A percentile compares a stretch with the other conserved stretches of the same genome.
Evolutionary conservation across 2,888 invertebrate species (phyloP).

Genomic region (Subacronicta megacephala): DNA sequence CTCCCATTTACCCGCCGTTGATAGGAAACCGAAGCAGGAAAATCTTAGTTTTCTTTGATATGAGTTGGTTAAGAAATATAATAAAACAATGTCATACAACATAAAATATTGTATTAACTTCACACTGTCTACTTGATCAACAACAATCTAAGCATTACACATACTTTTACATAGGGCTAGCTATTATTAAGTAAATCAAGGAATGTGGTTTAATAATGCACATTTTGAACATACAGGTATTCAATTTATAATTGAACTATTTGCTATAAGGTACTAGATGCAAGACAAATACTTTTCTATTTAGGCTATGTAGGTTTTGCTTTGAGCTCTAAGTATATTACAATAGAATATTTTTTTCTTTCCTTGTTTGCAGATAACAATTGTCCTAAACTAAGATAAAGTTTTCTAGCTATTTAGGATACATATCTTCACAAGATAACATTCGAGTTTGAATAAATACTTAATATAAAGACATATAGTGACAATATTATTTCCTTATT

Average conservation of each 20-base stretch:
- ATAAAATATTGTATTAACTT: slow-evolving; percentile 47
- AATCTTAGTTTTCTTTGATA: no score
- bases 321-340: no score
- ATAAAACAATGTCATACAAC: slow-evolving; percentile 21
- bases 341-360: no score
- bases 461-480: no score
- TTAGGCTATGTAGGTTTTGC: background rate
- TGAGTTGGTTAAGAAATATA: no score
- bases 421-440: background rate
- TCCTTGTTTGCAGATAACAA: no score
- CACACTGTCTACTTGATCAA: slow-evolving; percentile 31
- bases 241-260: background rate
- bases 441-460: no score
- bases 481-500: no score
- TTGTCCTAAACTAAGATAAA: no score
- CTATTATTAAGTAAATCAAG: slow-evolving; percentile 24
- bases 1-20: no score
- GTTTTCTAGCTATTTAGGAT: no score
- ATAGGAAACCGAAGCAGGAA: no score
- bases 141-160: slow-evolving; percentile 27
- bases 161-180: slow-evolving; percentile 31
- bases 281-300: background rate
- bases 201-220: slow-evolving; percentile 43
- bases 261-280: background rate
- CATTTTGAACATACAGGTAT: slow-evolving; percentile 21